These are phyloP conservation scores for Periophthalmus magnuspinnatus DNA, from an alignment of 2,797 vertebrate genomes.

Conservation along the genomic window DNA sequence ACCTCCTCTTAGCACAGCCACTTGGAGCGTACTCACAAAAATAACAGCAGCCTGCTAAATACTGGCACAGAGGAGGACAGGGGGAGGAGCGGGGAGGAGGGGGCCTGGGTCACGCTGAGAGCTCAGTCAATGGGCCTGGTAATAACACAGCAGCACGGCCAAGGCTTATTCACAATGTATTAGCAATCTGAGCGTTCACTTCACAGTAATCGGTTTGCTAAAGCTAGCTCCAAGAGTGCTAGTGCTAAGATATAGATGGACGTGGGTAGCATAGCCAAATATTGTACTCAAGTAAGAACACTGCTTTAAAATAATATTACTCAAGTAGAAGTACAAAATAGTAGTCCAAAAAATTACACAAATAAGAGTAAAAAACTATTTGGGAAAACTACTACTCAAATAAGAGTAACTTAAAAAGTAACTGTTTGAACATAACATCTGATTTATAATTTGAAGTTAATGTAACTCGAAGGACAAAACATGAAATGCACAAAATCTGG, in stretches of 20 bases:
- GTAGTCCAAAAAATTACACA: too few relatives aligned
- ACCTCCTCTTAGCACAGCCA: conserved; percentile 78
- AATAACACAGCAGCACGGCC: conserved; percentile 57
- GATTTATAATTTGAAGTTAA: too few relatives aligned
- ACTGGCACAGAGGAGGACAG: conserved; percentile 52
- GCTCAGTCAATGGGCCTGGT: conserved; percentile 63
- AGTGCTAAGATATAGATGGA: background rate
- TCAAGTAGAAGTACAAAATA: too few relatives aligned
- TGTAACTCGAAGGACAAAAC: too few relatives aligned
- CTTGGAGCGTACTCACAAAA: conserved; percentile 82
- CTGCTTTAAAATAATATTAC: too few relatives aligned
- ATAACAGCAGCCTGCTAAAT: conserved; percentile 79
- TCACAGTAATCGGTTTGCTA: conserved; percentile 13
- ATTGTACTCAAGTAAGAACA: too few relatives aligned
- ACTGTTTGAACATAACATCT: too few relatives aligned
- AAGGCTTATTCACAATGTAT: conserved; percentile 53
- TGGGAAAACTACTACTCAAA: too few relatives aligned
- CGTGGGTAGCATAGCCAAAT: too few relatives aligned
- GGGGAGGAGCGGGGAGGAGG: conserved; percentile 32
- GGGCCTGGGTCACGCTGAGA: conserved; percentile 58
- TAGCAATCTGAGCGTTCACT: conserved; percentile 30
- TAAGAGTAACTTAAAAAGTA: too few relatives aligned
- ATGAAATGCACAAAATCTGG: too few relatives aligned
- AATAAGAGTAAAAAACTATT: too few relatives aligned
- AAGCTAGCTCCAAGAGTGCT: background rate